Percentiles rank a stretch among this genome's conserved stretches.
Evolutionary conservation across 2,888 invertebrate genomes (phyloP).

Genomic region (Campopleginae sp.): DNA sequence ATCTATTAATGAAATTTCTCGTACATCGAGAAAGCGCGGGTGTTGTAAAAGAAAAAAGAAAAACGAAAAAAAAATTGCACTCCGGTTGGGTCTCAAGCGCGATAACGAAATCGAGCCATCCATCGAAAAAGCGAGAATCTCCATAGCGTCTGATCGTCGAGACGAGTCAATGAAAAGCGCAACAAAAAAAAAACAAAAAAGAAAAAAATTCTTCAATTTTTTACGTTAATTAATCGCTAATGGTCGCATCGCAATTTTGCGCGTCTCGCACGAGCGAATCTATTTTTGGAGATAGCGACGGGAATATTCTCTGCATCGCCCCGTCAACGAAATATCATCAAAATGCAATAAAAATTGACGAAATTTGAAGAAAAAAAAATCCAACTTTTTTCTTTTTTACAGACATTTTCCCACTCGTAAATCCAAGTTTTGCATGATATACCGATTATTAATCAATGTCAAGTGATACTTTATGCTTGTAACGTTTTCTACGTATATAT

Average conservation of each 20-base stretch:
- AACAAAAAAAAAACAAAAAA: not conserved
- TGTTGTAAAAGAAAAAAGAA: too few relatives aligned
- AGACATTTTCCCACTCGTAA: slow-evolving; percentile 12
- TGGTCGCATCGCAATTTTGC: not conserved
- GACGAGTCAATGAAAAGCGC: not conserved
- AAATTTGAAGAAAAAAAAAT: too few relatives aligned
- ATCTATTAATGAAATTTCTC: too few relatives aligned
- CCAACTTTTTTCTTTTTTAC: too few relatives aligned
- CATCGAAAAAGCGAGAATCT: not conserved
- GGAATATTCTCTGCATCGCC: too few relatives aligned
- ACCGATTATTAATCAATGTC: slow-evolving; percentile 64
- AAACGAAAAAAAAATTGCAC: too few relatives aligned
- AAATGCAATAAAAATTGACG: too few relatives aligned
- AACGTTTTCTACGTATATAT: slow-evolving; percentile 41
- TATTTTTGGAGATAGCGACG: slow-evolving; percentile 53
- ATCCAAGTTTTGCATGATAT: slow-evolving; percentile 62
- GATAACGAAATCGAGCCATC: too few relatives aligned
- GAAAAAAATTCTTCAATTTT: not conserved
- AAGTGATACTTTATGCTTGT: slow-evolving; percentile 61
- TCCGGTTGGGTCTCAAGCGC: too few relatives aligned
- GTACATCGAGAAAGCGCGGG: too few relatives aligned
- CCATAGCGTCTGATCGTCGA: slow-evolving; percentile 4
- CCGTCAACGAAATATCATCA: too few relatives aligned
- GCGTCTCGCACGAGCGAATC: not conserved
- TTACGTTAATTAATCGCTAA: too few relatives aligned